Evolutionary conservation across 2,113 vertebrate species (phyloP), one percentile per base, ranked within the genome.

Genomic region (Tychaedon coryphoeus): DNA sequence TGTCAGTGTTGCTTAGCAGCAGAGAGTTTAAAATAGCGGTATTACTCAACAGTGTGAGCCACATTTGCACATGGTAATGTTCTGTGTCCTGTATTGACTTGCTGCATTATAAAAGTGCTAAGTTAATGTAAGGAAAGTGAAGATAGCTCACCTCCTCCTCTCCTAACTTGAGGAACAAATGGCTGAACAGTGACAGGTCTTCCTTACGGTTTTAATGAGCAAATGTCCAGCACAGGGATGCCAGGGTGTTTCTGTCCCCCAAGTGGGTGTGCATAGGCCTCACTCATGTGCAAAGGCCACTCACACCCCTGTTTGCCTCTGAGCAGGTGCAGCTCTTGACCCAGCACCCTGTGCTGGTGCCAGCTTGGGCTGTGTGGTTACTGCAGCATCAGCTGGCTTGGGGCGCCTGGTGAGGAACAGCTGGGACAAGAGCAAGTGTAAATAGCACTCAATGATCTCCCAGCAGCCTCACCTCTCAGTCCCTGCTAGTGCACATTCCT

Each of bases 1-100:
- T 96, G 94, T 96, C 95, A 90, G 78, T 76, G 96, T 97, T 97
- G 96, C 97, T 97, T 97, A 97, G 97, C 96, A 97, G 96, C 97
- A 82, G 75, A 83, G 73, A 61, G 82, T 97, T 96, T 97, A 97
- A 97, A 97, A 97, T 97, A 97, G 88, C 6, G 7, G 25, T 84
- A 96, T 97, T 97, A 97, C 96, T 97, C 96, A 97, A 96, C 88
- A 69, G 75, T 57, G 75, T 95, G 95, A 96, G 90, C 96, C 93
- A 90, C 96, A 81, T 96, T 96, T 96, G 96, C 93, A 95, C 96
- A 95, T 95, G 95, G 92, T 95, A 94, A 95, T 84, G 86, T 93
- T 93, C 95, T 78, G 50, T 95, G 94, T 97, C 92, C 95, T 94
- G 90, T 95, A 86, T 82, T 96, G 95, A 95, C 94, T 96, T 95